Conservation (phyloP, 2,888 invertebrate species). For the Dichetophora obliterata region DNA sequence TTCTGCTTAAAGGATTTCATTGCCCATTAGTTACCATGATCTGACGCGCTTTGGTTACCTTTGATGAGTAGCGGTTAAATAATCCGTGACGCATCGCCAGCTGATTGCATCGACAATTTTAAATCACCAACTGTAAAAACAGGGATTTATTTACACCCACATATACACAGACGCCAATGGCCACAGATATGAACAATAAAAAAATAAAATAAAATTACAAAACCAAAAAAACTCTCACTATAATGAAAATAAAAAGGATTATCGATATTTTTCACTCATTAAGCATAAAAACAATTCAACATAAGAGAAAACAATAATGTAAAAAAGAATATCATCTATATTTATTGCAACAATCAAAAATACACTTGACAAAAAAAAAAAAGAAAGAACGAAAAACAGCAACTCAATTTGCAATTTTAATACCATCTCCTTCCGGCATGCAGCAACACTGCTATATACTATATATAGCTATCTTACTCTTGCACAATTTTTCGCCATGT, state of each 20-base stretch:
- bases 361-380: no score
- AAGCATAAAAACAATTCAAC: constrained; percentile 41
- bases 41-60: constrained; percentile 3
- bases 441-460: not conserved
- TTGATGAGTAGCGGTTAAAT: constrained; percentile 20
- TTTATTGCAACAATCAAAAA: constrained; percentile 39
- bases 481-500: not conserved
- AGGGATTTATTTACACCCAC: not conserved
- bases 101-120: constrained; percentile 11
- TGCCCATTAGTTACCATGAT: not conserved
- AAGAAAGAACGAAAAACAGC: not conserved
- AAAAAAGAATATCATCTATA: constrained; percentile 18
- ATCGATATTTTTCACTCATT: constrained; percentile 37
- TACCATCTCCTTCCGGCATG: not conserved
- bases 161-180: not conserved
- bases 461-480: not conserved
- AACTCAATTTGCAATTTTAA: not conserved
- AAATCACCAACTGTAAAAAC: not conserved
- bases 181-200: not conserved
- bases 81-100: constrained; percentile 9
- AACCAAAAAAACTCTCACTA: not conserved
- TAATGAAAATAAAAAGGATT: constrained; percentile 12
- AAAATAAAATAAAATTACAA: not conserved
- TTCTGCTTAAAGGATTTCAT: not conserved
- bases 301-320: not conserved